These are phyloP conservation scores for Zosterops lateralis DNA, from an alignment of 2,113 vertebrate genomes.

Conservation along the genomic window DNA sequence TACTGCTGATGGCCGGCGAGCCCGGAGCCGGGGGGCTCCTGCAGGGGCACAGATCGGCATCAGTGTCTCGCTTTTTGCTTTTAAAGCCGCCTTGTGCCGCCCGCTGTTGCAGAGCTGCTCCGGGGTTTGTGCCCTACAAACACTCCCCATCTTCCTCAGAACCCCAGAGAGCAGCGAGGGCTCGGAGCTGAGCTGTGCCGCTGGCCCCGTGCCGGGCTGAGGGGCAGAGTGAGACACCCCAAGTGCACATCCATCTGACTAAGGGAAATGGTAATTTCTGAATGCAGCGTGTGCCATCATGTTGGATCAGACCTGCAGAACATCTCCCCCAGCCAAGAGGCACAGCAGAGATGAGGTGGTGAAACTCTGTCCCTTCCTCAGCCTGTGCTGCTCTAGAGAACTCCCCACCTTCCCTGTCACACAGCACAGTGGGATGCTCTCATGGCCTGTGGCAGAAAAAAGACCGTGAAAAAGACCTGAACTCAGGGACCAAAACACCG, in stretches of 20 bases:
- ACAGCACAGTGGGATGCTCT: not conserved
- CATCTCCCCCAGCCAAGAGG: not conserved
- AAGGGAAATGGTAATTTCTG: not conserved
- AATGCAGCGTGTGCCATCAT: not conserved
- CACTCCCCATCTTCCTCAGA: not conserved
- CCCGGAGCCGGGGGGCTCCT: rapidly evolving
- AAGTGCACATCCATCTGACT: not conserved
- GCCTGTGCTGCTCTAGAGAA: not conserved
- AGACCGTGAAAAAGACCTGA: not conserved
- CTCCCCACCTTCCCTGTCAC: not conserved
- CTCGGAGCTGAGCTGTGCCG: not conserved
- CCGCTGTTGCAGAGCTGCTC: not conserved
- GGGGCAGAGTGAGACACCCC: not conserved
- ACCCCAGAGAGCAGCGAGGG: rapidly evolving
- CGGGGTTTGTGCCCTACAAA: not conserved
- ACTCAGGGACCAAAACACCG: not conserved
- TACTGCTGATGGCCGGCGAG: not conserved
- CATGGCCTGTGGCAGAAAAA: not conserved
- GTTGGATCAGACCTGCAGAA: not conserved
- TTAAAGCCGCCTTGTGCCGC: not conserved
- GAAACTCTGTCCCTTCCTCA: not conserved
- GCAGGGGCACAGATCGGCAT: rapidly evolving
- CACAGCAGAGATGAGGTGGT: not conserved
- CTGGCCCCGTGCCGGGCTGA: not conserved
- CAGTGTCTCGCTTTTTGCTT: rapidly evolving